phyloP scores from a whole-genome alignment of 2,797 vertebrate species.

The Pseudocheirus occidentalis region DNA sequence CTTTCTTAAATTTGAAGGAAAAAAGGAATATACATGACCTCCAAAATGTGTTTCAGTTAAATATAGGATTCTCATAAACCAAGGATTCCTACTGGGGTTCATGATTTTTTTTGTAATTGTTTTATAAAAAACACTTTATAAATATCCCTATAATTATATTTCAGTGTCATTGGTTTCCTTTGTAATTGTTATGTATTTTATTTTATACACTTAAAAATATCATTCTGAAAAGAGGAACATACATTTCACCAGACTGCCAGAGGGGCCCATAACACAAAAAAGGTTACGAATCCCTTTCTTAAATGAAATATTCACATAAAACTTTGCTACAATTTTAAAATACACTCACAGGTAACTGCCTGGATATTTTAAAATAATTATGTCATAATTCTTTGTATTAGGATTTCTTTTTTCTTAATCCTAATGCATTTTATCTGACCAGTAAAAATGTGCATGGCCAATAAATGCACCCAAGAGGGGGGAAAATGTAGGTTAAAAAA shows the following conservation, averaged over 20 bases:
- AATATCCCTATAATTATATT: not conserved
- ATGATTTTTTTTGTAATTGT: not conserved
- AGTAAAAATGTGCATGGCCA: conserved; percentile 60
- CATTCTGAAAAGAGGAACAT: not conserved
- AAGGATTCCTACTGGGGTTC: not conserved
- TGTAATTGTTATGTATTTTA: not conserved
- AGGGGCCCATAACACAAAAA: not conserved
- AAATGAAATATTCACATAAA: conserved; percentile 36
- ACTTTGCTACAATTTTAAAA: conserved; percentile 16
- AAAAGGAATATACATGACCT: not conserved
- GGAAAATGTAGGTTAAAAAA: conserved; percentile 46
- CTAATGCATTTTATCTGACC: conserved; percentile 70
- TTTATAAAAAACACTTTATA: not conserved
- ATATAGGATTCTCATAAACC: conserved; percentile 19
- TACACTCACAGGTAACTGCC: conserved; percentile 49
- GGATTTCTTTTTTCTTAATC: conserved; percentile 60
- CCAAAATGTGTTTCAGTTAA: conserved; percentile 15
- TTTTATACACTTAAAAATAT: not conserved
- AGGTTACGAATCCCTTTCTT: conserved; percentile 8
- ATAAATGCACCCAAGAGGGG: conserved; percentile 54
- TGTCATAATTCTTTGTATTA: conserved; percentile 63
- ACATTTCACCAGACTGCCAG: not conserved
- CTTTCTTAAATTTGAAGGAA: conserved; percentile 70
- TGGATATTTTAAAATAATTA: conserved; percentile 66
- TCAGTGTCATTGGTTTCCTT: not conserved